phyloP scores from a whole-genome alignment of 23 tunicate genomes.

The Halocynthia roretzi region DNA sequence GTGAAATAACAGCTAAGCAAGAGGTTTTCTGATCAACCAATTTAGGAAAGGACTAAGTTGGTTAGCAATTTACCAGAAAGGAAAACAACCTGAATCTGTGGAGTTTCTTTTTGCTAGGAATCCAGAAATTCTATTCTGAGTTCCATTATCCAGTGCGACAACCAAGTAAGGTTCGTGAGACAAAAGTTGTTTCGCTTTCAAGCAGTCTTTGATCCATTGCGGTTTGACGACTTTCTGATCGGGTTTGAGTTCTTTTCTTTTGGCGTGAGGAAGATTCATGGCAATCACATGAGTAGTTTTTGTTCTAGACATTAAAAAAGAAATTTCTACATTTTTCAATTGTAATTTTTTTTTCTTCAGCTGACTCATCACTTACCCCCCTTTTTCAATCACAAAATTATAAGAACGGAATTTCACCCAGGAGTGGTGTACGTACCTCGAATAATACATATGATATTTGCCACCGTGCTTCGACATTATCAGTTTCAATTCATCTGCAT shows the following conservation, averaged over 20 bases:
- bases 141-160: slow-evolving; percentile 4
- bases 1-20: too few relatives aligned
- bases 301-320: slow-evolving; percentile 9
- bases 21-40: too few relatives aligned
- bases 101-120: neutral
- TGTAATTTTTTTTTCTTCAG: neutral
- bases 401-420: neutral
- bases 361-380: neutral
- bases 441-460: slow-evolving; percentile 64
- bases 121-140: slow-evolving; percentile 8
- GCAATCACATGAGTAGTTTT: slow-evolving; percentile 80
- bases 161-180: slow-evolving; percentile 56
- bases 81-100: neutral
- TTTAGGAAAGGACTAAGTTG: too few relatives aligned
- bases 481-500: slow-evolving; percentile 62
- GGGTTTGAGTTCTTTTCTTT: slow-evolving; percentile 57
- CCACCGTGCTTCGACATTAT: slow-evolving; percentile 95
- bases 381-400: neutral
- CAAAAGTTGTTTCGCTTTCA: slow-evolving; percentile 47
- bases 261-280: slow-evolving; percentile 65
- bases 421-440: slow-evolving; percentile 46
- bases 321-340: too few relatives aligned
- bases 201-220: slow-evolving; percentile 81
- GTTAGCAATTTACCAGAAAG: too few relatives aligned
- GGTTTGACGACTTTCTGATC: slow-evolving; percentile 81